phyloP scores from a whole-genome alignment of 2,113 vertebrate genomes.

The Trogon surrucura region DNA sequence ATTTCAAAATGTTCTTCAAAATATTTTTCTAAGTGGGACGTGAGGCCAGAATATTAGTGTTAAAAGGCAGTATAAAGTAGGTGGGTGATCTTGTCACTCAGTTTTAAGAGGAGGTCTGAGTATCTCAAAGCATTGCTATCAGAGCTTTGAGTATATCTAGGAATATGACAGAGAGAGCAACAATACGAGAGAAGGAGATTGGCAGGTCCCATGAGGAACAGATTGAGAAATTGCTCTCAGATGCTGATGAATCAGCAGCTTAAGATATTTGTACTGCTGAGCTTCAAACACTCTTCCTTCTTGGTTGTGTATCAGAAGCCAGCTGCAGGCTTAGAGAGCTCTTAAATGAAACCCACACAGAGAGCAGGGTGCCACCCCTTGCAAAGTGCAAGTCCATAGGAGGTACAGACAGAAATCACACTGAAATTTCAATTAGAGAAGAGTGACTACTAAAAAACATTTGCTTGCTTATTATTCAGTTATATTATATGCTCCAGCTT shows the following conservation, averaged over 20 bases:
- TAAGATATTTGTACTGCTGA: neutral
- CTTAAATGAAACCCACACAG: neutral
- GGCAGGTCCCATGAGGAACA: neutral
- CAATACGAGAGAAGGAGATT: neutral
- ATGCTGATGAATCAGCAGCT: neutral
- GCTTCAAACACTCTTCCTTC: neutral
- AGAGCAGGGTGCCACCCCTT: neutral
- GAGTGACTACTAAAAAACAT: neutral
- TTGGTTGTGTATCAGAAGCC: neutral
- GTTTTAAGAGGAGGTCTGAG: neutral
- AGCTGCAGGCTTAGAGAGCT: neutral
- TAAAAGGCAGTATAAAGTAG: neutral
- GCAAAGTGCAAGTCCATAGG: neutral
- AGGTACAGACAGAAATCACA: neutral
- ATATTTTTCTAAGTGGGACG: neutral
- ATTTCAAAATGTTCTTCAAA: neutral
- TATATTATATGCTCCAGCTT: neutral
- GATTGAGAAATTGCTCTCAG: neutral
- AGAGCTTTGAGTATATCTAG: neutral
- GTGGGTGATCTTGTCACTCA: neutral
- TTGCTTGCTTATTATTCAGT: neutral
- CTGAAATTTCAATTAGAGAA: neutral
- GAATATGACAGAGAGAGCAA: neutral
- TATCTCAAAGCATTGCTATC: neutral
- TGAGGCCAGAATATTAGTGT: neutral